Evolutionary conservation across 2,888 invertebrate species (phyloP).

Genomic region (Chironomus riparius): DNA sequence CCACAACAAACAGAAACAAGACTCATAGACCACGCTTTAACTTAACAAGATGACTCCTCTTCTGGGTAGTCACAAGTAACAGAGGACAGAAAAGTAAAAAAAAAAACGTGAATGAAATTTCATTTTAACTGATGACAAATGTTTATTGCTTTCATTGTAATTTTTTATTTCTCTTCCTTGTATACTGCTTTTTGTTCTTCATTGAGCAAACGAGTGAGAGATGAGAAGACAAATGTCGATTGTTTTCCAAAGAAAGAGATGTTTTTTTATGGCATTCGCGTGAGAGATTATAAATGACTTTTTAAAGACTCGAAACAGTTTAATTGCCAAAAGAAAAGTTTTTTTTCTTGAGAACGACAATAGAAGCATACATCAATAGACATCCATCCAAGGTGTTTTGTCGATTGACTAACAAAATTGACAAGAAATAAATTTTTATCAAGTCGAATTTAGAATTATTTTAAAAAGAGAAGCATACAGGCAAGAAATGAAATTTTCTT

Average conservation of each 20-base stretch:
- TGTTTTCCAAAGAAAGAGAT: slow-evolving; percentile 13
- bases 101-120: slow-evolving; percentile 23
- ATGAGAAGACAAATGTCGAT: slow-evolving; percentile 14
- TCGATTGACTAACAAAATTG: slow-evolving; percentile 10
- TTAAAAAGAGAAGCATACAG: not conserved
- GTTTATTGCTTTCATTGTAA: slow-evolving; percentile 22
- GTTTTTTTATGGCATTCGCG: not conserved
- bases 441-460: not conserved
- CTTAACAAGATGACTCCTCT: no score
- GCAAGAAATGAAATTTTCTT: not conserved
- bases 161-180: not conserved
- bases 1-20: no score
- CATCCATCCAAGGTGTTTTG: slow-evolving; percentile 11
- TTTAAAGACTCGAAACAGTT: not conserved
- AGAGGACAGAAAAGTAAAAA: not conserved
- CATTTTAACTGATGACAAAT: slow-evolving; percentile 21
- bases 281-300: slow-evolving; percentile 10
- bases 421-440: not conserved
- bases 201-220: no score
- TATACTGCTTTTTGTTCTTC: no score
- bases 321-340: slow-evolving; percentile 16
- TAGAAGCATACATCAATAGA: not conserved
- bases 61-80: not conserved
- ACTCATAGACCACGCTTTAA: no score
- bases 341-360: not conserved